Evolutionary conservation across 2,888 invertebrate species (phyloP).

Genomic region (Plebejus melissa): DNA sequence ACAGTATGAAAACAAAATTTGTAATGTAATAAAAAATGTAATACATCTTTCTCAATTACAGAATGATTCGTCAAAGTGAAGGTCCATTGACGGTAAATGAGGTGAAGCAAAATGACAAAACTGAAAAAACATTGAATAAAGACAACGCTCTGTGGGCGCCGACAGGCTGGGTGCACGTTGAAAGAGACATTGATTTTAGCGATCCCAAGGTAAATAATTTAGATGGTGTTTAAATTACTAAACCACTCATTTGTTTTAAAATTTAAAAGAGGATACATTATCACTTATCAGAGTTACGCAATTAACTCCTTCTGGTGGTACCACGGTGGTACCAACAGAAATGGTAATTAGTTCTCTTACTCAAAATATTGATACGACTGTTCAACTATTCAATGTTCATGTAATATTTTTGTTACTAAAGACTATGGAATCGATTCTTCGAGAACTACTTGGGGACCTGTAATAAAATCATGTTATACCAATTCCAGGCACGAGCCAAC

Average conservation of each 20-base stretch:
- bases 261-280: neutral
- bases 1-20: too few species aligned
- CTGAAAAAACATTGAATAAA: slow-evolving; percentile 52
- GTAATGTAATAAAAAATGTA: too few species aligned
- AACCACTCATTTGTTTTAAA: neutral
- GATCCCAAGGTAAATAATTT: slow-evolving; percentile 83
- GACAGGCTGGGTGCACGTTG: slow-evolving; percentile 89
- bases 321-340: too few species aligned
- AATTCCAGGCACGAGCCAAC: slow-evolving; percentile 84
- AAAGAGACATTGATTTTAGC: slow-evolving; percentile 86
- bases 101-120: slow-evolving; percentile 43
- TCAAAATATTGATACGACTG: too few species aligned
- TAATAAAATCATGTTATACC: neutral
- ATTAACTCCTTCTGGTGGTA: too few species aligned
- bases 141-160: slow-evolving; percentile 84
- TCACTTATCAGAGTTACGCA: too few species aligned
- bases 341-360: too few species aligned
- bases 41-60: slow-evolving; percentile 40
- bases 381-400: too few species aligned
- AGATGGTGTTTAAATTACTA: neutral
- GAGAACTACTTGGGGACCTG: neutral
- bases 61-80: slow-evolving; percentile 73
- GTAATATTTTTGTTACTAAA: too few species aligned
- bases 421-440: too few species aligned
- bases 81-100: slow-evolving; percentile 45